Base-by-base conservation (phyloP, 2,113 vertebrate species). In the Pollachius pollachius region DNA sequence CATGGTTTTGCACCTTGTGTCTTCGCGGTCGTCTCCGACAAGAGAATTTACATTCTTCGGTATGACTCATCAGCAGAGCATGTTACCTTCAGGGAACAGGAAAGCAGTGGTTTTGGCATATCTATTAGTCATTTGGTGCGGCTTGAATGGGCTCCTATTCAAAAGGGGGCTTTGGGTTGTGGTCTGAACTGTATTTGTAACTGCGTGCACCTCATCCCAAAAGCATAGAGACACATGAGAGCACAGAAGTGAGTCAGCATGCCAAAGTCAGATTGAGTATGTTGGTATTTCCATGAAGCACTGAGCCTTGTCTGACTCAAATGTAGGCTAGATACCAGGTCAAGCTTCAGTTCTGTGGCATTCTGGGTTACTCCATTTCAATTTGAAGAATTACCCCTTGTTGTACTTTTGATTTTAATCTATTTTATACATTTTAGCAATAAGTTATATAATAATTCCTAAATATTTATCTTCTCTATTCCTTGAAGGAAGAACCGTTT, bases 401-500 rank as follows among this genome's bases (percentile, higher is more conserved):
- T 9, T 17, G 9, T n/a, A 57, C 5, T 57, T 57, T 57, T 13
- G 1, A 15, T 52, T 52, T 12, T 15, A 52, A 12, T 52, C 9
- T 57, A 48, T 34, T 34, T 34, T 34, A 48, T 48, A 13, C 5
- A 48, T 48, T 11, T 13, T 13, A 48, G 41, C 41, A 48, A 23
- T 23, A 13, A 48, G 2, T 48, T 48, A 9, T 48, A 9, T 48
- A 0, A 72, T 67, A 25, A 11, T 1, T 23, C 23, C 23, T 34
- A 34, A 34, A 34, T 34, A 34, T 41, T 25, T 67, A 12, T 70
- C 25, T 65, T 65, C 21, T 72, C 15, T 52, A 18, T 68, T 65
- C 17, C 85, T 87, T 91, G 74, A 89, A 99, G 97, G 97, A 98
- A 88, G 97, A 97, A 78, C 92, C 92, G 60, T 99, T 99, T 90